Conservation (phyloP, 2,888 invertebrate species). For the Notodonta dromedarius region DNA sequence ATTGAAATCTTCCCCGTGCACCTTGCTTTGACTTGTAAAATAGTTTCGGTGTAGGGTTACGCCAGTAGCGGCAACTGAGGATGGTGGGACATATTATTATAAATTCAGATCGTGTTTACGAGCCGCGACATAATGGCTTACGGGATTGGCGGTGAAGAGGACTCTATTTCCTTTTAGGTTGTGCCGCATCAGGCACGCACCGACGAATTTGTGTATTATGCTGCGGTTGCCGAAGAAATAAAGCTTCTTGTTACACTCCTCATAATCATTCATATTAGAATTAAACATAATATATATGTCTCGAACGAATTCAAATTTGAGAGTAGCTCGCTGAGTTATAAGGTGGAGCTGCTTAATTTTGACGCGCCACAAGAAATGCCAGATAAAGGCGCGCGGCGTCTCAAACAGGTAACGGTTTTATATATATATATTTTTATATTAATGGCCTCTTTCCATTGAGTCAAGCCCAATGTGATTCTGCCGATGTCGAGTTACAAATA, state of each 20-base stretch:
- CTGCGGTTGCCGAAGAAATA: conserved; percentile 13
- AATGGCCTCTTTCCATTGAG: no score
- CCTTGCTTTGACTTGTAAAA: conserved; percentile 31
- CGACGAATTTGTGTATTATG: conserved; percentile 13
- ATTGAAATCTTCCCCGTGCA: conserved; percentile 23
- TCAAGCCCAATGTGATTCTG: no score
- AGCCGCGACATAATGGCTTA: conserved; percentile 35
- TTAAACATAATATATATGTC: no score
- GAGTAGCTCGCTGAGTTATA: no score
- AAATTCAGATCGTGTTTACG: conserved; percentile 49
- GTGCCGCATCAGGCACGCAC: conserved; percentile 20
- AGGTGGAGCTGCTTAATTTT: no score
- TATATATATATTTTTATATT: no score
- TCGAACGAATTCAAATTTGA: no score
- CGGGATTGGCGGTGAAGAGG: conserved; percentile 40
- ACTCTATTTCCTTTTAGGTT: conserved; percentile 36
- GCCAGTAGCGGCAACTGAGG: conserved; percentile 9
- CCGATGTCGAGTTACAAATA: no score
- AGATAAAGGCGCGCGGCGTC: no score
- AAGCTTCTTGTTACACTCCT: background rate
- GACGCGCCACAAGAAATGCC: no score
- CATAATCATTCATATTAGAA: background rate
- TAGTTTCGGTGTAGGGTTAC: conserved; percentile 12
- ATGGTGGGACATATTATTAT: conserved; percentile 31
- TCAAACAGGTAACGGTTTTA: no score